Percentiles rank a stretch among this genome's conserved stretches.
These are phyloP conservation scores for Pardalotus punctatus DNA, from an alignment of 2,113 vertebrate species.

Conservation along the genomic window DNA sequence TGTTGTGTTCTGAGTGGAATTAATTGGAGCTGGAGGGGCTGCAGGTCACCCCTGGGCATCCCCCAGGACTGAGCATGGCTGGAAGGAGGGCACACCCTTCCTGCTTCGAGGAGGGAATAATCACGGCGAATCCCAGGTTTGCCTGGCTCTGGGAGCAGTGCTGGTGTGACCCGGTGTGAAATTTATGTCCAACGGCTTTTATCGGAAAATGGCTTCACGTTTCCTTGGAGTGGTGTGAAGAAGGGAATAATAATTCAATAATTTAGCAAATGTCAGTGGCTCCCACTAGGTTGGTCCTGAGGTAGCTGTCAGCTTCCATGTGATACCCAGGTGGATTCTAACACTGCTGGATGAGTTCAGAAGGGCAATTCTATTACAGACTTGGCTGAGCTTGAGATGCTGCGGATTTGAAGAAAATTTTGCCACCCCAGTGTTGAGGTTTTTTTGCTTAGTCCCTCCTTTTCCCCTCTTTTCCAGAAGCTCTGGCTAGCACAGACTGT, in stretches of 20 bases:
- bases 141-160: not conserved
- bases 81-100: not conserved
- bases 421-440: not conserved
- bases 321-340: not conserved
- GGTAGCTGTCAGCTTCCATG: not conserved
- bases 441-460: not conserved
- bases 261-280: not conserved
- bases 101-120: not conserved
- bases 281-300: not conserved
- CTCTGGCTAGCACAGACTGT: slow-evolving; percentile 44
- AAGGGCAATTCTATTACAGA: not conserved
- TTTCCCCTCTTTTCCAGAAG: slow-evolving; percentile 4
- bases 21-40: not conserved
- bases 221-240: not conserved
- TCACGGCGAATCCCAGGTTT: not conserved
- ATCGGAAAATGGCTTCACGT: not conserved
- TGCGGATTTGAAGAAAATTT: not conserved
- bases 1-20: not conserved
- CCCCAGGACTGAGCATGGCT: not conserved
- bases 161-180: not conserved
- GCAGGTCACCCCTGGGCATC: not conserved
- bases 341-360: not conserved
- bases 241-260: not conserved
- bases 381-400: not conserved
- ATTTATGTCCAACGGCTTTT: not conserved